phyloP scores from a whole-genome alignment of 30 jellyfish, hydroid and myxozoan genomes.

The Nemopilema nomurai region DNA sequence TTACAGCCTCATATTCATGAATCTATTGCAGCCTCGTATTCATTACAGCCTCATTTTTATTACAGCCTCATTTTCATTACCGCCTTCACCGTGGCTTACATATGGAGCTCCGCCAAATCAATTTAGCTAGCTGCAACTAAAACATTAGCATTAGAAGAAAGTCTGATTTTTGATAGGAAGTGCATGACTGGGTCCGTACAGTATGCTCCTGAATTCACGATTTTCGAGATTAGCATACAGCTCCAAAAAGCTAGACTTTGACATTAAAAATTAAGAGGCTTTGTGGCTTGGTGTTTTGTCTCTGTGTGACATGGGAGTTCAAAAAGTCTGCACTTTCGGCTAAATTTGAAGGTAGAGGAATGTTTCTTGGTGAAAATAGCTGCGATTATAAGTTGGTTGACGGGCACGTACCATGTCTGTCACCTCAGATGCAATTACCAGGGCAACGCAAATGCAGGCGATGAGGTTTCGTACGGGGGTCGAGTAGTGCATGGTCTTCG shows the following conservation, averaged over 20 bases:
- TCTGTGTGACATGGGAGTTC: neutral
- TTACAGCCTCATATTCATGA: too few species aligned
- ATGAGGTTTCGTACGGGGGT: constrained; percentile 70
- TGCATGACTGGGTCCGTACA: too few species aligned
- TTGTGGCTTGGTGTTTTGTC: neutral
- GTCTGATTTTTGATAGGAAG: too few species aligned
- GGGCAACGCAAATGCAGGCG: constrained; percentile 56
- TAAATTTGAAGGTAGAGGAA: neutral
- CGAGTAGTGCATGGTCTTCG: constrained; percentile 63
- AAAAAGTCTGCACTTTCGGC: neutral
- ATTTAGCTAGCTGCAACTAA: too few species aligned
- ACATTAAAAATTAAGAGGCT: neutral
- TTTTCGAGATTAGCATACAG: neutral
- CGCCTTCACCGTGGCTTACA: too few species aligned
- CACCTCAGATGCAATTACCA: constrained; percentile 69
- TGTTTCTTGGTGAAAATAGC: neutral
- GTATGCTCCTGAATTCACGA: too few species aligned
- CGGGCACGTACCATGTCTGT: constrained; percentile 61
- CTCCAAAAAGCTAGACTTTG: neutral
- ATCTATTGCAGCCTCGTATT: too few species aligned
- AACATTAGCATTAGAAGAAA: too few species aligned
- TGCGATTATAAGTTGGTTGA: neutral
- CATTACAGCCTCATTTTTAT: too few species aligned
- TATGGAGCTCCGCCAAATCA: too few species aligned
- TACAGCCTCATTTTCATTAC: too few species aligned